A percentile compares a stretch with the other conserved stretches of the same genome.
Evolutionary conservation across 2,113 vertebrate species (phyloP).

Genomic region (Pteruthius melanotis): DNA sequence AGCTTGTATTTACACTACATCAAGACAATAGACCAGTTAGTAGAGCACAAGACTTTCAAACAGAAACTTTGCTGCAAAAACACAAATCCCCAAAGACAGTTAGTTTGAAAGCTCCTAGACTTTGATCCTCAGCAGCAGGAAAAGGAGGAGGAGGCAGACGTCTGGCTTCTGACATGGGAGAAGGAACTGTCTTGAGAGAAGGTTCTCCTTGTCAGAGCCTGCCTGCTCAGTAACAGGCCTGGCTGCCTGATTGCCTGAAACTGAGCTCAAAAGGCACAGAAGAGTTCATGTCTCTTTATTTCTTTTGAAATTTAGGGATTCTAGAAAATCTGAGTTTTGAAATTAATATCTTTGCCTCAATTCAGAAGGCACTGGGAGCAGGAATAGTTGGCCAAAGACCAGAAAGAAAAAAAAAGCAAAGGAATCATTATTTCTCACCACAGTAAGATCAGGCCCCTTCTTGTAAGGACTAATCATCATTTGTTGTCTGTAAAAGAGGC

Average conservation of each 20-base stretch:
- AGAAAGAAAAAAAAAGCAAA: background rate
- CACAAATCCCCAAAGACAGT: background rate
- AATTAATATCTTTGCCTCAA: background rate
- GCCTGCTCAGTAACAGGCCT: background rate
- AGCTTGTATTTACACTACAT: background rate
- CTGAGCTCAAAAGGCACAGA: background rate
- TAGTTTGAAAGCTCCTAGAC: background rate
- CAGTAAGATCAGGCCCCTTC: rapidly evolving
- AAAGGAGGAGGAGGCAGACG: background rate
- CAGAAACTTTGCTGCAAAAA: background rate
- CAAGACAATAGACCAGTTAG: background rate
- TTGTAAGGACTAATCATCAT: background rate
- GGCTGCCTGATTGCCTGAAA: background rate
- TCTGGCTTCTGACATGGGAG: background rate
- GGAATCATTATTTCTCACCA: background rate
- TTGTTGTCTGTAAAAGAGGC: background rate
- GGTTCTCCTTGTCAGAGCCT: background rate
- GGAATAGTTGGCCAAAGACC: background rate
- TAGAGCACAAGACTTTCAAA: background rate
- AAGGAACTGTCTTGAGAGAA: background rate
- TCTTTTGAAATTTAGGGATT: background rate
- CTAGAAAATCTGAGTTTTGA: background rate
- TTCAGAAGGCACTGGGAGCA: background rate
- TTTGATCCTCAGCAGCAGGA: background rate
- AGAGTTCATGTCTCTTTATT: background rate